A percentile compares a stretch with the other conserved stretches of the same genome.
Evolutionary conservation across 1,140 invertebrate genomes (phyloP).

Genomic region (Eciton burchellii): DNA sequence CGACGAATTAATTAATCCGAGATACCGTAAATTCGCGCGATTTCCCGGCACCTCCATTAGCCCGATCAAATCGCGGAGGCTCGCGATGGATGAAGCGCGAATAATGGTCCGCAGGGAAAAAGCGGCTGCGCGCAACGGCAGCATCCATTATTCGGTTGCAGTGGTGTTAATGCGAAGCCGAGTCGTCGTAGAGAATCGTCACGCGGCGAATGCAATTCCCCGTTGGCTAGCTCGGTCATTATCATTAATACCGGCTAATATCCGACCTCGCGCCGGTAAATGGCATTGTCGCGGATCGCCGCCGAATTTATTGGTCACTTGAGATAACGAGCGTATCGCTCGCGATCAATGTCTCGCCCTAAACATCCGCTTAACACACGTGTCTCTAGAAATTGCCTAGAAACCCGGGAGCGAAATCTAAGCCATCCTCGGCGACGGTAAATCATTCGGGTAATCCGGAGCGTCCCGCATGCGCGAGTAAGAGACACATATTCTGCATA

Average conservation of each 20-base stretch:
- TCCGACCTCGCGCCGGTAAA: constrained; percentile 75
- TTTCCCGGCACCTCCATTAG: constrained; percentile 34
- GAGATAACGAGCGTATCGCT: constrained; percentile 54
- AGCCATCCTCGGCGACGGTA: neutral
- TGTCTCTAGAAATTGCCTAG: constrained; percentile 47
- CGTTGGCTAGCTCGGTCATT: constrained; percentile 30
- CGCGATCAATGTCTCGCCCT: constrained; percentile 29
- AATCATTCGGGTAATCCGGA: neutral
- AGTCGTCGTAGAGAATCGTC: constrained; percentile 67
- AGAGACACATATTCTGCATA: neutral
- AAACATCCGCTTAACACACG: constrained; percentile 49
- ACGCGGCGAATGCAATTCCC: constrained; percentile 48
- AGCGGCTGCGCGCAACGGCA: constrained; percentile 8
- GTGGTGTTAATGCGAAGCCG: constrained; percentile 16
- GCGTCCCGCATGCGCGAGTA: neutral
- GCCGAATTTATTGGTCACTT: constrained; percentile 64
- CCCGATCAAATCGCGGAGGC: constrained; percentile 13
- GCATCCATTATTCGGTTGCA: constrained; percentile 17
- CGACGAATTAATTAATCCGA: neutral
- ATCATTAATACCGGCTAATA: constrained; percentile 73
- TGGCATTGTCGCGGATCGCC: constrained; percentile 55
- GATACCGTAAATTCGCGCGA: constrained; percentile 3
- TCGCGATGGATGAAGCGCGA: constrained; percentile 29
- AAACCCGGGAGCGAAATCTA: constrained; percentile 30
- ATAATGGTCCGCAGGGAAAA: constrained; percentile 25